These are phyloP conservation scores for Cancer borealis DNA, from an alignment of 2,888 invertebrate genomes.

Conservation along the genomic window DNA sequence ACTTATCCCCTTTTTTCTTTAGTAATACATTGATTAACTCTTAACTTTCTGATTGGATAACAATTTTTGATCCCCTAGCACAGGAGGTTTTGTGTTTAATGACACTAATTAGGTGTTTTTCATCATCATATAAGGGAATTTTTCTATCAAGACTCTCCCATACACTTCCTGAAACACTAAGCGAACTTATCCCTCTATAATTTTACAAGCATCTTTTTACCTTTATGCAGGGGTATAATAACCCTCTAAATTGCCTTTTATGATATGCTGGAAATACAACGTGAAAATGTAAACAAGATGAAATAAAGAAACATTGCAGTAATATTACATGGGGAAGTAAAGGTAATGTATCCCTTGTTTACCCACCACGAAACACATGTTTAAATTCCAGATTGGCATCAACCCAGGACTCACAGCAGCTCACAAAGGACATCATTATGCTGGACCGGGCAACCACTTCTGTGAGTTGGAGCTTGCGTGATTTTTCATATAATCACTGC, in stretches of 20 bases:
- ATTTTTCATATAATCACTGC: neutral
- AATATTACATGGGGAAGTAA: neutral
- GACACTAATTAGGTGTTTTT: too few species aligned
- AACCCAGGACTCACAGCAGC: constrained; percentile 98
- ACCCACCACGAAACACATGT: neutral
- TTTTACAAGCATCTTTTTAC: too few species aligned
- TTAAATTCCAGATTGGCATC: constrained; percentile 91
- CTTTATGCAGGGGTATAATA: too few species aligned
- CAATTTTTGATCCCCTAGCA: too few species aligned
- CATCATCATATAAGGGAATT: too few species aligned
- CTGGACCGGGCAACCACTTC: constrained; percentile 99
- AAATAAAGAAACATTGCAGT: neutral
- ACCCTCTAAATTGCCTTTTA: too few species aligned
- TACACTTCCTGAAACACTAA: too few species aligned
- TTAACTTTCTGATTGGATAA: too few species aligned
- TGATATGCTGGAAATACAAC: too few species aligned
- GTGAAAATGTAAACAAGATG: neutral
- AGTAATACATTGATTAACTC: neutral
- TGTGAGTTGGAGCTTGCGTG: constrained; percentile 83
- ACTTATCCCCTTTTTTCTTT: neutral
- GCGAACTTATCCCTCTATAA: too few species aligned
- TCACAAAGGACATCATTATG: constrained; percentile 98
- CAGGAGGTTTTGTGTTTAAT: too few species aligned
- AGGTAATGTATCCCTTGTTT: neutral
- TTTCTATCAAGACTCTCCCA: too few species aligned